These are phyloP conservation scores for Cyclargus thomasi DNA, from an alignment of 1,140 invertebrate genomes.

Conservation along the genomic window DNA sequence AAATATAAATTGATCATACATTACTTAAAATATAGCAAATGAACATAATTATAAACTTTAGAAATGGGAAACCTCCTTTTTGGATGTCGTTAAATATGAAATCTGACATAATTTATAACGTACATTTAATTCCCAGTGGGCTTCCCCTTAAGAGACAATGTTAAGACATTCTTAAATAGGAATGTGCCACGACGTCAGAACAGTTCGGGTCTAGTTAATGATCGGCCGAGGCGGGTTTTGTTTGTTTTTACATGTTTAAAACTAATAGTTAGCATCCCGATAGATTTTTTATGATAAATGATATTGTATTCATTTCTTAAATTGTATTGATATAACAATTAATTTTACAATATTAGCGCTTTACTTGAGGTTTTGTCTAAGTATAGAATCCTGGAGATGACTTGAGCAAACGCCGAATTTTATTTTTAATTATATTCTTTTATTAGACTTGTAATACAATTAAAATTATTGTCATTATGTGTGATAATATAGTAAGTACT, in stretches of 20 bases:
- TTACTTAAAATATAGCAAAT: too few relatives aligned
- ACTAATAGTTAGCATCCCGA: slow-evolving; percentile 21
- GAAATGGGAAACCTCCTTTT: too few relatives aligned
- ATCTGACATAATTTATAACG: slow-evolving; percentile 12
- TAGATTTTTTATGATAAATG: slow-evolving; percentile 23
- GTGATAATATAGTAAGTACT: too few relatives aligned
- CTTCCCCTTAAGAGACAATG: slow-evolving; percentile 36
- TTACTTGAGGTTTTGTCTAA: neutral
- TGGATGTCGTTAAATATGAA: slow-evolving; percentile 5
- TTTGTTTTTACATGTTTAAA: slow-evolving; percentile 21
- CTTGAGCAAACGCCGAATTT: too few relatives aligned
- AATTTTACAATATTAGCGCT: neutral
- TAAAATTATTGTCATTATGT: too few relatives aligned
- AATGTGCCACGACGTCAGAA: slow-evolving; percentile 30
- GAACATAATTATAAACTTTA: too few relatives aligned
- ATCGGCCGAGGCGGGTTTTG: slow-evolving; percentile 24
- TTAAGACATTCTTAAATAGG: slow-evolving; percentile 44
- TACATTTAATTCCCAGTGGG: neutral
- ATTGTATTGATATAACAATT: slow-evolving; percentile 19
- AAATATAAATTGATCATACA: too few relatives aligned
- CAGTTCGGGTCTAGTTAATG: slow-evolving; percentile 29
- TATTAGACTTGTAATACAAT: too few relatives aligned
- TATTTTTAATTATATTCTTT: too few relatives aligned
- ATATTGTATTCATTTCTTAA: slow-evolving; percentile 16
- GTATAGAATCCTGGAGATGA: too few relatives aligned